Percentiles rank a stretch among this genome's conserved stretches.
phyloP scores from a whole-genome alignment of 2,797 vertebrate species.

The Euthynnus affinis region DNA sequence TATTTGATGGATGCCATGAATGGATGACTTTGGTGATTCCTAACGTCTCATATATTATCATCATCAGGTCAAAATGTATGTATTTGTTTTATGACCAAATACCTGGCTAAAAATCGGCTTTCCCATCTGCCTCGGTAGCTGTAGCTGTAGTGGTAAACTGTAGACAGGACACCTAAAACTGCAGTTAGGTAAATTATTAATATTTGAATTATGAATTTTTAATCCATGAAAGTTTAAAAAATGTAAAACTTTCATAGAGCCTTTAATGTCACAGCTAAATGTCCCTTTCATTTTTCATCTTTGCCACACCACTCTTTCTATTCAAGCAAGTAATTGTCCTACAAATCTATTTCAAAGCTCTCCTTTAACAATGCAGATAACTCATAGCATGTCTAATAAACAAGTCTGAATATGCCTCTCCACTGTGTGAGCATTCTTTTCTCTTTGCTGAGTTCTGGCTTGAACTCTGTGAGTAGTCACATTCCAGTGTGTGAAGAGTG shows the following conservation, averaged over 20 bases:
- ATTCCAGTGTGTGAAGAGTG: slow-evolving; percentile 68
- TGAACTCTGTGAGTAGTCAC: slow-evolving; percentile 53
- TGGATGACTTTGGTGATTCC: background rate
- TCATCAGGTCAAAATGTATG: background rate
- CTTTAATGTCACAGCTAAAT: background rate
- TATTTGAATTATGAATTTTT: no score
- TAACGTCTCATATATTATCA: background rate
- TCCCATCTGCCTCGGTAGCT: no score
- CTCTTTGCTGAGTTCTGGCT: slow-evolving; percentile 48
- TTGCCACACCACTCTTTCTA: background rate
- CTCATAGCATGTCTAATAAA: slow-evolving; percentile 36
- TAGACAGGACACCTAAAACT: no score
- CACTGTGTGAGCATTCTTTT: slow-evolving; percentile 21
- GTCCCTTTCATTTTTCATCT: background rate
- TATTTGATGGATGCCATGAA: background rate
- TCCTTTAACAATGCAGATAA: slow-evolving; percentile 26
- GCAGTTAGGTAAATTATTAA: no score
- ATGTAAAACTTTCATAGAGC: no score
- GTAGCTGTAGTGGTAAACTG: no score
- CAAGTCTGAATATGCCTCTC: slow-evolving; percentile 83
- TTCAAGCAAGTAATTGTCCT: background rate
- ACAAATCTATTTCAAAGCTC: background rate
- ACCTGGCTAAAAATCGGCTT: background rate
- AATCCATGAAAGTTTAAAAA: no score
- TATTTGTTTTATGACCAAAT: background rate